Percentiles rank a stretch among this genome's conserved stretches.
phyloP scores from a whole-genome alignment of 2,797 vertebrate species.

The Lutjanus argentimaculatus region DNA sequence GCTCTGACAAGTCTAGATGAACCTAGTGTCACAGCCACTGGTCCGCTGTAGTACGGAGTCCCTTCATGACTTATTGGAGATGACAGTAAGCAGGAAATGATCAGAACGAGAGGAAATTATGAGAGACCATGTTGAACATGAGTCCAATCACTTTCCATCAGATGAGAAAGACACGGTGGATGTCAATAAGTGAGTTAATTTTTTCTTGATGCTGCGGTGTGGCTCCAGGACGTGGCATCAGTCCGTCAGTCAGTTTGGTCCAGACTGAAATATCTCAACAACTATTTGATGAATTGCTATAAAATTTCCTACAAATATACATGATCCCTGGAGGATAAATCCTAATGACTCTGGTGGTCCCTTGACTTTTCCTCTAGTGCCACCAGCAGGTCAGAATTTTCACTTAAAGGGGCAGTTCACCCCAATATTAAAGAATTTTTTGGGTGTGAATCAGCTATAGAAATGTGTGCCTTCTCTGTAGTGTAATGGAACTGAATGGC shows the following conservation, averaged over 20 bases:
- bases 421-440: too few species aligned
- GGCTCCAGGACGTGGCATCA: too few species aligned
- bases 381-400: too few species aligned
- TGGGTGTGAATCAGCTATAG: too few species aligned
- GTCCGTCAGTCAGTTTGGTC: too few species aligned
- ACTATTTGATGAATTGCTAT: too few species aligned
- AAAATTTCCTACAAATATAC: background rate
- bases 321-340: background rate
- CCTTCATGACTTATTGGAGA: constrained; percentile 24
- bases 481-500: too few species aligned
- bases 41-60: constrained; percentile 1
- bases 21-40: constrained; percentile 52
- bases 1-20: constrained; percentile 42
- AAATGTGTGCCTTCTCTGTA: too few species aligned
- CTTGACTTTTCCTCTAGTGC: background rate
- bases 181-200: background rate
- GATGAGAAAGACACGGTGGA: background rate
- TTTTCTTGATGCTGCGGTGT: background rate
- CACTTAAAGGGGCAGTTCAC: too few species aligned
- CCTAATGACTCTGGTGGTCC: background rate
- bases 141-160: constrained; percentile 9
- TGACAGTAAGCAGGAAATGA: constrained; percentile 45
- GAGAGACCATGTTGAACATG: constrained; percentile 17
- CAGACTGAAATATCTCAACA: too few species aligned
- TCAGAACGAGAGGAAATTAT: constrained; percentile 25